Percentiles rank a stretch among this genome's conserved stretches.
phyloP scores from a whole-genome alignment of 2,888 invertebrate genomes.

The Plagiodera versicolora region DNA sequence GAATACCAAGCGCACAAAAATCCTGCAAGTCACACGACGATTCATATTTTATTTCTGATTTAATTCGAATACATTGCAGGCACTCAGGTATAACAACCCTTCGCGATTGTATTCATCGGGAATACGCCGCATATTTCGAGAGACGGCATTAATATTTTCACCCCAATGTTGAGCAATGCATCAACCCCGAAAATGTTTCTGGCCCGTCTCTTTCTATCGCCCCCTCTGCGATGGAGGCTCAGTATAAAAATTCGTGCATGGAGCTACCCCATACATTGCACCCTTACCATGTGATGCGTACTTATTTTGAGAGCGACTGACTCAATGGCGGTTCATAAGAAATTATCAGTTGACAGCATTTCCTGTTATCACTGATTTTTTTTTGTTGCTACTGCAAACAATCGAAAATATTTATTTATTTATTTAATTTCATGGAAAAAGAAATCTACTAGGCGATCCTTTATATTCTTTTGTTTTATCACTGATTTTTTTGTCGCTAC shows the following conservation, averaged over 20 bases:
- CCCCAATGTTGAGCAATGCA: conserved; percentile 18
- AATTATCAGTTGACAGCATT: too few species aligned
- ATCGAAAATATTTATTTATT: too few species aligned
- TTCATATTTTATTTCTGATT: conserved; percentile 24
- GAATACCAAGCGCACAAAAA: conserved; percentile 19
- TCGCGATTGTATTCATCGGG: conserved; percentile 33
- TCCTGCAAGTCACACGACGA: conserved; percentile 22
- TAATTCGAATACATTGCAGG: conserved; percentile 28
- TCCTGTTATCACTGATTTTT: too few species aligned
- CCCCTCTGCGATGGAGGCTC: conserved; percentile 18
- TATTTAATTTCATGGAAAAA: too few species aligned
- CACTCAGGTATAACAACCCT: conserved; percentile 32
- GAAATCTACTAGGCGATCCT: too few species aligned
- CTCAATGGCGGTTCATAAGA: conserved; percentile 7
- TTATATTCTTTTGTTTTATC: too few species aligned
- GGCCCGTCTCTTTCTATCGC: conserved; percentile 1
- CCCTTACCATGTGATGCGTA: conserved; percentile 24
- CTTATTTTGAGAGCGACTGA: conserved; percentile 23
- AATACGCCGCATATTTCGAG: conserved; percentile 33
- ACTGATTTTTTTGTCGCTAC: too few species aligned
- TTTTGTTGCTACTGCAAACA: too few species aligned
- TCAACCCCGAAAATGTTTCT: conserved; percentile 14
- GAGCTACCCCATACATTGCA: conserved; percentile 13
- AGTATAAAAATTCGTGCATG: conserved; percentile 29
- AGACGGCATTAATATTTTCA: conserved; percentile 34